A percentile compares a stretch with the other conserved stretches of the same genome.
These are phyloP conservation scores for Odontesthes bonariensis DNA, from an alignment of 2,113 vertebrate species.

Conservation along the genomic window DNA sequence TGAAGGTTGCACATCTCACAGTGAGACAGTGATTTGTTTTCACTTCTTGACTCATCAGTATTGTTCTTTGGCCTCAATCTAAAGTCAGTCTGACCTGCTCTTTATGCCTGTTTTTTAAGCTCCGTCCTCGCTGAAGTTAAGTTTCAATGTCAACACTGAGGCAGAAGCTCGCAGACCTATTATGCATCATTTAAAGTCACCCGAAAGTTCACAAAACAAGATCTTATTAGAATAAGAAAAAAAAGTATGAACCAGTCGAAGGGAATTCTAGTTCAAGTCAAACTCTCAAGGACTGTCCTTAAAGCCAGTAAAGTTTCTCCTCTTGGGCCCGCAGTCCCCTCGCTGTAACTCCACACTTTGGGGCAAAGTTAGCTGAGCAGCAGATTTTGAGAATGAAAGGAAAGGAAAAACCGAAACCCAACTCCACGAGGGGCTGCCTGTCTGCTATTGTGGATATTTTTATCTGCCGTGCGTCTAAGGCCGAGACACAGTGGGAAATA, in stretches of 20 bases:
- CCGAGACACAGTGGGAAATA: conserved; percentile 82
- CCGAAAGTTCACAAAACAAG: too few species aligned
- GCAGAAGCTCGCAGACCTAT: too few species aligned
- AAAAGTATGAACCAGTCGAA: conserved; percentile 6
- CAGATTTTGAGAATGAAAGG: conserved; percentile 83
- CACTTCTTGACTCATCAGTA: too few species aligned
- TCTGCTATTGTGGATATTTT: conserved; percentile 85
- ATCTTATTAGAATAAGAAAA: background rate
- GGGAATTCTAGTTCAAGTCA: conserved; percentile 29
- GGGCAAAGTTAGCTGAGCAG: conserved; percentile 76
- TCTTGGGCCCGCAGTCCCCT: conserved; percentile 54
- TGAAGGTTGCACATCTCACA: too few species aligned
- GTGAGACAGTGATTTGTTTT: too few species aligned
- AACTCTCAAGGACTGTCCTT: conserved; percentile 77
- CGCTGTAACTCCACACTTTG: conserved; percentile 77
- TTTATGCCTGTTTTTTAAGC: too few species aligned
- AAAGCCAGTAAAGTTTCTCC: conserved; percentile 63
- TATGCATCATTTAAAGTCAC: background rate
- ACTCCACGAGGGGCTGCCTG: conserved; percentile 81
- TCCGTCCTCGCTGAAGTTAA: too few species aligned
- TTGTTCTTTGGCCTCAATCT: too few species aligned
- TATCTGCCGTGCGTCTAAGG: conserved; percentile 78
- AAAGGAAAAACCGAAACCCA: conserved; percentile 77
- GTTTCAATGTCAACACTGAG: too few species aligned
- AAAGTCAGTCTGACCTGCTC: too few species aligned